Evolutionary conservation across 2,888 invertebrate genomes (phyloP).

Genomic region (Polydesmus complanatus): DNA sequence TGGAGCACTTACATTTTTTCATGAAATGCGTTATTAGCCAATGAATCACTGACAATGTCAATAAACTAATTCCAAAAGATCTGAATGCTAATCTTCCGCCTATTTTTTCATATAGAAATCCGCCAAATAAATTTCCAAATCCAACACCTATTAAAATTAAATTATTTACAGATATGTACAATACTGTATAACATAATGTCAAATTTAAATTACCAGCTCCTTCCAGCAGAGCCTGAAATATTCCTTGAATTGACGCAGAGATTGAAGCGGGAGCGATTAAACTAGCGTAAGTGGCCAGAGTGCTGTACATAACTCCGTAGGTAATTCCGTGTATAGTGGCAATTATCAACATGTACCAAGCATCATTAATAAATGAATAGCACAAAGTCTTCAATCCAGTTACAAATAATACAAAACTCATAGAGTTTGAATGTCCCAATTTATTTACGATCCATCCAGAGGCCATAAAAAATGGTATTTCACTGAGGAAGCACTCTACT

Average conservation of each 20-base stretch:
- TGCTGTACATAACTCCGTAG: slow-evolving; percentile 68
- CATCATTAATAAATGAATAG: slow-evolving; percentile 62
- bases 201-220: slow-evolving; percentile 54
- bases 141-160: neutral
- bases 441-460: slow-evolving; percentile 61
- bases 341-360: slow-evolving; percentile 71
- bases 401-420: slow-evolving; percentile 65
- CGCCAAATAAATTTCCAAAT: neutral
- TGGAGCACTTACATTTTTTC: neutral
- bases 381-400: slow-evolving; percentile 66
- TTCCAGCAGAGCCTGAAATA: slow-evolving; percentile 75
- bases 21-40: neutral
- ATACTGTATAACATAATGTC: too few species aligned
- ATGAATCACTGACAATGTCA: neutral
- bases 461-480: slow-evolving; percentile 72
- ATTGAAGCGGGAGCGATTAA: slow-evolving; percentile 68
- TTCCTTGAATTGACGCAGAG: slow-evolving; percentile 73
- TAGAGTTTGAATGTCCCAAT: slow-evolving; percentile 65
- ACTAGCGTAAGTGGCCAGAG: slow-evolving; percentile 77
- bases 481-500: slow-evolving; percentile 68
- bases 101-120: neutral
- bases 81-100: neutral
- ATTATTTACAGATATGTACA: neutral
- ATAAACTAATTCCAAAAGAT: neutral
- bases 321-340: slow-evolving; percentile 78